Base-by-base conservation (phyloP, 2,888 invertebrate species). In the Calameuta pallipes region DNA sequence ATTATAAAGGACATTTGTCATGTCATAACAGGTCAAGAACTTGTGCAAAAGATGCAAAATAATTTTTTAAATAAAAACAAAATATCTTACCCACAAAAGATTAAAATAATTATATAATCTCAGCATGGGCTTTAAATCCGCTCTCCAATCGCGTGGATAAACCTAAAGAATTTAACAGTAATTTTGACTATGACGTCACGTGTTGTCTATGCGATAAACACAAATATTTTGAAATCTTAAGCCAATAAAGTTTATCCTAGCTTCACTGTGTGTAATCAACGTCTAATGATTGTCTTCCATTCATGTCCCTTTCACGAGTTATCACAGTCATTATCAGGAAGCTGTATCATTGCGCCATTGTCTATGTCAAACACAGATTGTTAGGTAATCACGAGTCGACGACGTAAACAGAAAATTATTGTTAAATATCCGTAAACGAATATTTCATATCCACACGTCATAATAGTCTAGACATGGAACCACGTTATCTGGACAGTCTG, bases 51-150 rank as follows among this genome's bases (percentile, higher is more conserved):
- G n/a, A 70, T 41, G 1, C 2, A 35, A 33, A 70, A n/a, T 71
- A 35, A 30, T 33, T 69, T 37, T 69, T 77, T n/a, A 34, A 41
- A 76, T 69, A 31, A 36, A 76, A 76, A 75, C 1, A 75, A 74
- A 73, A 76, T 33, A 76, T 41, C 41, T 31, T 31, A 31, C 31
- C 31, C 31, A 31, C 31, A 31, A 31, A 31, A 31, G 31, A 31
- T 31, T 31, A 31, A 15, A 41, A 41, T 41, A 41, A 41, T 41
- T 41, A 15, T 41, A 6, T 41, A 41, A 41, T 15, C 6, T 41
- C 41, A 6, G 15, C 4, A 41, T 41, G 41, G 6, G 0, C 2
- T 15, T 15, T 56, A 15, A 0, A 56, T 56, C 56, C 15, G 23
- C 15, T 15, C 23, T 56, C 23, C 1, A 9, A 9, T 23, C 9